Evolutionary conservation across 2,888 invertebrate genomes (phyloP), one percentile per base, ranked within the genome.

Genomic region (Drosophila greeni): DNA sequence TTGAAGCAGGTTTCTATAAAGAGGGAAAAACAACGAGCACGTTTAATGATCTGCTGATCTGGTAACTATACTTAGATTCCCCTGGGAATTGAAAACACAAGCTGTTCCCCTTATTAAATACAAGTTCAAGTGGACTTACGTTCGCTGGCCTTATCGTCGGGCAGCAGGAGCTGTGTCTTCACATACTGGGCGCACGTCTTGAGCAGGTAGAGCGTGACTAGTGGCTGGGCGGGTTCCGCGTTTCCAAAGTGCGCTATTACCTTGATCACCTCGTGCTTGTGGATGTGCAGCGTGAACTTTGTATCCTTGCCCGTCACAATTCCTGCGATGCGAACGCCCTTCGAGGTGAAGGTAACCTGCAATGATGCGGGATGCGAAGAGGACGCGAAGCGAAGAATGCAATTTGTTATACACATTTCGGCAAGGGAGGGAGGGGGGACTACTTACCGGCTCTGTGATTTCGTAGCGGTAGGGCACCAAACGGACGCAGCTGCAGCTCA

Each of bases 381-480:
- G 18, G 11, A 12, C 5, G 5, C 23, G 23, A 40, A 3, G n/a
- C n/a, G 40, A 12, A 5, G 11, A 20, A 18, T 23, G 6, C 23
- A 48, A 31, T 7, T 40, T 31, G 53, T 51, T 55, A 24, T 56
- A 56, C 56, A 56, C 51, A 56, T 49, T 49, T 31, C 18, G 14
- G n/a, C 11, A 9, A 9, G 18, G 14, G 24, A 24, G 33, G 11
- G 11, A 2, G 12, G 34, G 18, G 29, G 36, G 29, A 18, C 14
- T 31, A 12, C 91, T 86, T 87, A 96, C 93, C 88, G 92, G 92
- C 86, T 95, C 94, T 66, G 91, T 91, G 26, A 95, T 94, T 73
- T 92, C 91, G 84, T 93, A 94, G 89, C 94, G 93, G 86, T 95
- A 95, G 16, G 95, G 95, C 37, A 97, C 97, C 86, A 97, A 93